A percentile compares a stretch with the other conserved stretches of the same genome.
phyloP scores from a whole-genome alignment of 2,113 vertebrate genomes.

The Acanthisitta chloris region DNA sequence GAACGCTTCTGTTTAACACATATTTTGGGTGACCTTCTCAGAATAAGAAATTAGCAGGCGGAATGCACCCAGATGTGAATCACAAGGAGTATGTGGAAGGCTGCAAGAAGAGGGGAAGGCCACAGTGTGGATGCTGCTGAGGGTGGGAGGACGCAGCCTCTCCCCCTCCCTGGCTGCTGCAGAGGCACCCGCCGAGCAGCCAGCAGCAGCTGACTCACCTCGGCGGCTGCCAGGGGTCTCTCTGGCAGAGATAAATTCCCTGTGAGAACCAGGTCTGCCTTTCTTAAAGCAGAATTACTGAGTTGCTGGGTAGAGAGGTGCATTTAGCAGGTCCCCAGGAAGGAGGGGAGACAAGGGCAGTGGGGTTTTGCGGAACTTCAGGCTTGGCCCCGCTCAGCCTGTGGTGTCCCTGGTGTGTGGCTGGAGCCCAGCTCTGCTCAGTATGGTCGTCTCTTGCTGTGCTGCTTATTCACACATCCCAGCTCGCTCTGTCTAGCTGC shows the following conservation, averaged over 20 bases:
- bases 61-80: constrained; percentile 48
- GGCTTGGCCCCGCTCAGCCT: background rate
- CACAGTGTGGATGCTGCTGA: background rate
- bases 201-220: background rate
- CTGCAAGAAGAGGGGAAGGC: background rate
- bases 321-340: background rate
- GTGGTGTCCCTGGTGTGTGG: background rate
- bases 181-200: background rate
- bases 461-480: constrained; percentile 47
- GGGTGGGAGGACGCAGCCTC: background rate
- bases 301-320: background rate
- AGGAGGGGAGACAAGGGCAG: background rate
- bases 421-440: background rate
- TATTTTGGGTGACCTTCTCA: constrained; percentile 27
- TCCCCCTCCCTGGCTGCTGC: background rate
- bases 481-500: constrained; percentile 31
- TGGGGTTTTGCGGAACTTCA: background rate
- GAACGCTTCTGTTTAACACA: background rate
- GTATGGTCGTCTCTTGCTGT: background rate
- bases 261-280: background rate
- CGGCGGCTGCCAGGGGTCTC: background rate
- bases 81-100: background rate
- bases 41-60: constrained; percentile 14
- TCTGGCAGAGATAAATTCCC: background rate
- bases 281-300: background rate